These are phyloP conservation scores for Chrysaora quinquecirrha DNA, from an alignment of 30 jellyfish, hydroid and myxozoan species.

Conservation along the genomic window DNA sequence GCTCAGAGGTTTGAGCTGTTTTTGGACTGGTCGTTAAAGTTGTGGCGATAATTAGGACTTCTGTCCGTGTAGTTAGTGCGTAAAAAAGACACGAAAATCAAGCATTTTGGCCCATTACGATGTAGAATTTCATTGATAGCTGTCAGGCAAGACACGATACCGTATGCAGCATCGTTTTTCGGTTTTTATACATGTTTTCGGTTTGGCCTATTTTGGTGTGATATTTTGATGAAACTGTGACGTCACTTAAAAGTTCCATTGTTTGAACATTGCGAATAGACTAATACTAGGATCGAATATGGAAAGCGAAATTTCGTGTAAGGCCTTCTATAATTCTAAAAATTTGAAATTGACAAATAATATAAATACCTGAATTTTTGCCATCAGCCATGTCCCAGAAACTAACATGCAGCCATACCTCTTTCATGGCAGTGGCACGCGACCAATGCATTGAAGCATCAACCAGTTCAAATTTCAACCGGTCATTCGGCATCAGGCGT, in stretches of 20 bases:
- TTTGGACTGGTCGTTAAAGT: too few species aligned
- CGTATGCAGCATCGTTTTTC: too few species aligned
- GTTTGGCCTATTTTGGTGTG: too few species aligned
- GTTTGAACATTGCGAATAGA: background rate
- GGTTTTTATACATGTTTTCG: too few species aligned
- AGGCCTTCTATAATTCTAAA: background rate
- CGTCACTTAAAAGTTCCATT: background rate
- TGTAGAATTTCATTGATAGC: too few species aligned
- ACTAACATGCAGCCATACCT: conserved; percentile 47
- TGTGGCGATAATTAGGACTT: too few species aligned
- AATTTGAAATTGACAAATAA: background rate
- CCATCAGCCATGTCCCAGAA: conserved; percentile 81
- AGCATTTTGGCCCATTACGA: background rate
- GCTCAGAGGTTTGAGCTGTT: too few species aligned
- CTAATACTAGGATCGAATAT: too few species aligned
- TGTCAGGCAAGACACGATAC: too few species aligned
- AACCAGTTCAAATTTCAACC: conserved; percentile 47
- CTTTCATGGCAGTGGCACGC: conserved; percentile 30
- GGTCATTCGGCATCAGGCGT: conserved; percentile 51
- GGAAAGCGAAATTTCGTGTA: background rate
- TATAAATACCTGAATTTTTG: conserved; percentile 26
- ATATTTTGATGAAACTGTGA: too few species aligned
- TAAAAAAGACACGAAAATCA: background rate
- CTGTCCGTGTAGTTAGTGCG: too few species aligned
- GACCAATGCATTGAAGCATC: conserved; percentile 63